Percentiles rank a stretch among this genome's conserved stretches.
Conservation (phyloP, 2,888 invertebrate species). For the Lamproptera curius region DNA sequence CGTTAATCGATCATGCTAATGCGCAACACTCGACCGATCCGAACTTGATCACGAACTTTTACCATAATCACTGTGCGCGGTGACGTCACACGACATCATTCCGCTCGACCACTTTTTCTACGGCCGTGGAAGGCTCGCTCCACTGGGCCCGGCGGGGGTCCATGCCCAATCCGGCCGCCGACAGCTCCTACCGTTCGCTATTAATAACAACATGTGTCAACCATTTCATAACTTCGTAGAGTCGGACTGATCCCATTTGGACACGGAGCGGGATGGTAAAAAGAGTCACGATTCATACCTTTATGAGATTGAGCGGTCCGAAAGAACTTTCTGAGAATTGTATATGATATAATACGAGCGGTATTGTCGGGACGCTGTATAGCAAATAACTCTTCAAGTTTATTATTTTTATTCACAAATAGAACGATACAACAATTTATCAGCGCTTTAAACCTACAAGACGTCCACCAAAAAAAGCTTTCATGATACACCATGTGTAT, state of each 20-base stretch:
- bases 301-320: too few relatives aligned
- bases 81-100: slow-evolving; percentile 45
- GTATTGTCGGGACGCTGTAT: too few relatives aligned
- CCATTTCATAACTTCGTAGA: background rate
- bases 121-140: slow-evolving; percentile 36
- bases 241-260: slow-evolving; percentile 4
- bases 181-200: slow-evolving; percentile 10
- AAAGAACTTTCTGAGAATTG: too few relatives aligned
- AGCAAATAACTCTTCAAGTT: too few relatives aligned
- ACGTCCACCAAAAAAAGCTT: too few relatives aligned
- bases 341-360: too few relatives aligned
- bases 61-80: slow-evolving; percentile 38
- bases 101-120: slow-evolving; percentile 34
- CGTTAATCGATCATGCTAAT: slow-evolving; percentile 22
- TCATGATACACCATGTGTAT: too few relatives aligned
- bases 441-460: too few relatives aligned
- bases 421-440: too few relatives aligned
- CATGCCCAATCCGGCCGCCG: slow-evolving; percentile 23
- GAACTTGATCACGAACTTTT: slow-evolving; percentile 43
- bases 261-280: too few relatives aligned
- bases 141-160: slow-evolving; percentile 40
- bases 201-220: slow-evolving; percentile 14
- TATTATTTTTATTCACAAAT: too few relatives aligned
- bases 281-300: too few relatives aligned
- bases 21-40: slow-evolving; percentile 28